phyloP scores from a whole-genome alignment of 2,797 vertebrate species.

The Chiloscyllium punctatum region DNA sequence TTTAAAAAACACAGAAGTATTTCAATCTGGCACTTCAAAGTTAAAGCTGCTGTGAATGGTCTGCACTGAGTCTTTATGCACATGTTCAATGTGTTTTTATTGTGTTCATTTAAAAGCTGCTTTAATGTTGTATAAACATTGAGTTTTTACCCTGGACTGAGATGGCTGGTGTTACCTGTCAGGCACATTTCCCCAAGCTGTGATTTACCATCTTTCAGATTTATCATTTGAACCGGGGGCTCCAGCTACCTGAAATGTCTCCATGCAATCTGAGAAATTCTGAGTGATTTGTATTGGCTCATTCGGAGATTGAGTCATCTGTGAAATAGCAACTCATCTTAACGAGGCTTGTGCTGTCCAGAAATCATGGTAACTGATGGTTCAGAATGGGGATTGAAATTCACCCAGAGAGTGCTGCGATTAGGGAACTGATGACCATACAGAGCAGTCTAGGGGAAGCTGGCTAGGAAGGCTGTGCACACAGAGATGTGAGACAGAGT shows the following conservation, averaged over 20 bases:
- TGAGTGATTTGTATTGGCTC: not conserved
- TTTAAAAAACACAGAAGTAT: not conserved
- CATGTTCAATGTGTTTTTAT: constrained; percentile 5
- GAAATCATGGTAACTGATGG: not conserved
- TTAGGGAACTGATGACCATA: not conserved
- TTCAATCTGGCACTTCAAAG: constrained; percentile 24
- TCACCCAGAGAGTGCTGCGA: not conserved
- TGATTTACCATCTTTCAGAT: not conserved
- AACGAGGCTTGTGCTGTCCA: too few relatives aligned
- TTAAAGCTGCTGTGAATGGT: not conserved
- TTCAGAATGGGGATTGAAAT: not conserved
- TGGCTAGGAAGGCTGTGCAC: not conserved
- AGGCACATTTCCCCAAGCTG: not conserved
- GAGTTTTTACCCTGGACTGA: too few relatives aligned
- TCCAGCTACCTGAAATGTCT: not conserved
- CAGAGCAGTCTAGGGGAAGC: not conserved
- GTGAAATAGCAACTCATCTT: not conserved
- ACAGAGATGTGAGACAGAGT: not conserved
- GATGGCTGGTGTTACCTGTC: not conserved
- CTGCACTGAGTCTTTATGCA: not conserved
- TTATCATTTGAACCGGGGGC: not conserved
- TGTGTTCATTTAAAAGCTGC: not conserved
- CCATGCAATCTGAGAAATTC: not conserved
- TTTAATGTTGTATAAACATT: constrained; percentile 9
- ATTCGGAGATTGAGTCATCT: not conserved